Conservation (phyloP, 2,797 vertebrate species). For the Clamator glandarius region DNA sequence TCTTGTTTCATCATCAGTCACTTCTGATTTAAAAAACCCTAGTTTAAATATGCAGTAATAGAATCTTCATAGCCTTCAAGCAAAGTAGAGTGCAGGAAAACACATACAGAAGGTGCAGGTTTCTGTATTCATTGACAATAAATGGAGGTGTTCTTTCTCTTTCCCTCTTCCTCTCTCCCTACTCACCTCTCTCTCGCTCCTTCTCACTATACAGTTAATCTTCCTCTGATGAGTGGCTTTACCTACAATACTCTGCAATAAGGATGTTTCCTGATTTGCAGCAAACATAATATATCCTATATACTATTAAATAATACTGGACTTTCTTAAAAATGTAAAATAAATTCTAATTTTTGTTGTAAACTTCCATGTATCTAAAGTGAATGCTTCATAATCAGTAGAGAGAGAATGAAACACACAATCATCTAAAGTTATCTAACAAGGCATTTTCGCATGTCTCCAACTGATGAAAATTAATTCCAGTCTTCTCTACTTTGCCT, state of each 20-base stretch:
- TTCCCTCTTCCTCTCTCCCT: not conserved
- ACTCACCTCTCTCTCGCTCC: not conserved
- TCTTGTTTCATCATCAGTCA: not conserved
- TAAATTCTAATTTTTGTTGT: not conserved
- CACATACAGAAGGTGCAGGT: not conserved
- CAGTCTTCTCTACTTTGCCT: not conserved
- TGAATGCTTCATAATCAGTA: not conserved
- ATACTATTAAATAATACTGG: not conserved
- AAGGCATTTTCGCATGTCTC: not conserved
- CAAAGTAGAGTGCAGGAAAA: not conserved
- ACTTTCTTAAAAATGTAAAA: not conserved
- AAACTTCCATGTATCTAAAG: not conserved
- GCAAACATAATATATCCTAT: not conserved
- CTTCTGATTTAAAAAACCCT: not conserved
- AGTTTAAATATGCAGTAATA: not conserved
- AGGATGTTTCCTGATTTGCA: not conserved
- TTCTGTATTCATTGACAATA: not conserved
- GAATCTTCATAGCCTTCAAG: not conserved
- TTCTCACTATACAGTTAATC: not conserved
- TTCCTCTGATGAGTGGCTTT: not conserved
- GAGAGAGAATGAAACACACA: not conserved
- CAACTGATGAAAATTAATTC: not conserved
- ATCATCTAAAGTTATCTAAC: not conserved
- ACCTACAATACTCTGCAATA: not conserved
- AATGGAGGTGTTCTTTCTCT: not conserved